Percentiles rank a stretch among this genome's conserved stretches.
Conservation (phyloP, 1,140 invertebrate species). For the Aphaenogaster floridana region DNA sequence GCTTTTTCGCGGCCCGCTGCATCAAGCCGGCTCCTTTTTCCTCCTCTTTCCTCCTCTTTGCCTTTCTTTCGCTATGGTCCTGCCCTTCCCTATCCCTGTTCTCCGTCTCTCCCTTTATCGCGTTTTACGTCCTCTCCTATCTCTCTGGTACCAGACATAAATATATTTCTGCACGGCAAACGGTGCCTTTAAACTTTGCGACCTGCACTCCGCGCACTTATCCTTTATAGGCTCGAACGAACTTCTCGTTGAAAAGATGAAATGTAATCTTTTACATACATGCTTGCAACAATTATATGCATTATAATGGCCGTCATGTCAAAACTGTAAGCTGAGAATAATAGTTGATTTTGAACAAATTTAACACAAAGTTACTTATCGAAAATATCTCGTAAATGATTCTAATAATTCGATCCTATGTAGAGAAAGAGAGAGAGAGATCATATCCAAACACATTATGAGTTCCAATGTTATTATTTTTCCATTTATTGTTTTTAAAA, state of each 20-base stretch:
- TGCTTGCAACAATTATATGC: background rate
- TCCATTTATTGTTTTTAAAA: background rate
- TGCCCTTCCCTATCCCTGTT: background rate
- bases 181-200: constrained; percentile 60
- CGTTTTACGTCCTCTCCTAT: constrained; percentile 32
- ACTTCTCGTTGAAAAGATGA: background rate
- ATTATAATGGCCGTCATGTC: background rate
- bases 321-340: background rate
- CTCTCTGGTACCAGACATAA: constrained; percentile 50
- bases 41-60: constrained; percentile 7
- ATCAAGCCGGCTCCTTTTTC: constrained; percentile 54
- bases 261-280: constrained; percentile 2
- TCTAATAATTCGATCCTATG: background rate
- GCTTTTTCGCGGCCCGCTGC: constrained; percentile 51
- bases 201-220: constrained; percentile 48
- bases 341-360: background rate
- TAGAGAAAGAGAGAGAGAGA: too few species aligned
- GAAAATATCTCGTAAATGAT: background rate
- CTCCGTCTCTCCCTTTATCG: constrained; percentile 35
- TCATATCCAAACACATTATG: background rate
- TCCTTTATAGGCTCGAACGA: constrained; percentile 53
- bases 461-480: constrained; percentile 4
- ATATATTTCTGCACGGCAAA: constrained; percentile 71
- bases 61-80: constrained; percentile 2
- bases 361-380: background rate